Conservation (phyloP, 2,797 vertebrate species). For the Euthynnus affinis region DNA sequence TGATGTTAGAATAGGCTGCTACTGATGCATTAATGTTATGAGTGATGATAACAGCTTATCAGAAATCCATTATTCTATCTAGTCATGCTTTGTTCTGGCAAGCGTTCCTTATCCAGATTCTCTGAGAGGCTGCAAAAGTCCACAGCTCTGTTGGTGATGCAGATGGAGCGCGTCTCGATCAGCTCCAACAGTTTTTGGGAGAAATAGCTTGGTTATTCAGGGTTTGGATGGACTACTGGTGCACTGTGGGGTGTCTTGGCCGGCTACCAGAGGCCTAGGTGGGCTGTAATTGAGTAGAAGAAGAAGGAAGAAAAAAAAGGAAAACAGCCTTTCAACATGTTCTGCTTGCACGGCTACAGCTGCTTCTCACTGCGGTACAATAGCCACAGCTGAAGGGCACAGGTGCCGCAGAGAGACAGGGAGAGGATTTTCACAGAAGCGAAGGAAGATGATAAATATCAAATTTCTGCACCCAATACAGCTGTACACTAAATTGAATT, state of each 20-base stretch:
- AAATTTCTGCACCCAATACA: conserved; percentile 23
- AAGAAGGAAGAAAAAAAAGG: conserved; percentile 28
- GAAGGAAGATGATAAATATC: conserved; percentile 28
- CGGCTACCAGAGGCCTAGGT: conserved; percentile 63
- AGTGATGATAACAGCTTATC: conserved; percentile 71
- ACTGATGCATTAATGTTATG: conserved; percentile 61
- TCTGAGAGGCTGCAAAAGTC: conserved; percentile 31
- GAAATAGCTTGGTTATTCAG: conserved; percentile 27
- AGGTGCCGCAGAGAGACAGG: conserved; percentile 66
- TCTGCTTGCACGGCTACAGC: conserved; percentile 51
- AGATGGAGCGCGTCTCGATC: conserved; percentile 56
- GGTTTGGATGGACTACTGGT: conserved; percentile 49
- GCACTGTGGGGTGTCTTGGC: conserved; percentile 70
- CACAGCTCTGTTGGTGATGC: conserved; percentile 27
- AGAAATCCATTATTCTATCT: conserved; percentile 72
- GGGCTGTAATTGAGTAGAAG: conserved; percentile 79
- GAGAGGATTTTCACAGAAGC: conserved; percentile 33
- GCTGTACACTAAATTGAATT: conserved; percentile 13
- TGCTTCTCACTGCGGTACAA: conserved; percentile 74
- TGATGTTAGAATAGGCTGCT: conserved; percentile 59
- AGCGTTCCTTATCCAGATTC: conserved; percentile 53
- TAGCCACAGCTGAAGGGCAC: conserved; percentile 74
- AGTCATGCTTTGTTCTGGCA: conserved; percentile 54
- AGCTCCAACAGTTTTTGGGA: conserved; percentile 50
- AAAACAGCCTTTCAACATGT: conserved; percentile 69